Base-by-base conservation (phyloP, 2,113 vertebrate species). In the Chaetura pelagica region DNA sequence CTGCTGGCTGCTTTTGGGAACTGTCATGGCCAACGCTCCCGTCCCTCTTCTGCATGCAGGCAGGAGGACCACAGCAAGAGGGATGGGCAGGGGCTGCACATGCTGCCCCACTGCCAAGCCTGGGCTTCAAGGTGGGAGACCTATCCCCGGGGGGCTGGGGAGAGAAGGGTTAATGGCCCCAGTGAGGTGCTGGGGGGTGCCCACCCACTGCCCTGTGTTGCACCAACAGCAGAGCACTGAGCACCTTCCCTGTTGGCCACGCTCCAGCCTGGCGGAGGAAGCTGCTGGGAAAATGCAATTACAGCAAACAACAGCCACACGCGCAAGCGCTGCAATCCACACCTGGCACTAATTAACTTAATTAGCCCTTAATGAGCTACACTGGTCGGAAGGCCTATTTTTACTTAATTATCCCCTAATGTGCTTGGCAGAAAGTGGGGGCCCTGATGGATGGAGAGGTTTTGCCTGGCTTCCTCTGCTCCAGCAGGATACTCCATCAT, bases 271-370 rank as follows among this genome's bases (percentile, higher is more conserved):
- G 75, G 94, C 46, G 0, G 74, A 97, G 95, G 96, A 97, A 96
- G 96, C 96, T 92, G 97, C 95, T 77, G 90, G 78, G 86, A 97
- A 98, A 98, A 97, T 93, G 97, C 98, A 98, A 97, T 98, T 98
- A 98, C 97, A 97, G 96, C 97, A 96, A 98, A 97, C 97, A 97
- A 97, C 97, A 98, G 97, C 96, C 95, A 80, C 96, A 35, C 94
- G 75, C 96, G 90, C 88, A 95, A 98, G 97, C 92, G 95, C 90
- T 89, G 57, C 97, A 97, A 97, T 97, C 97, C 96, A 98, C 98
- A 98, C 98, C 98, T 98, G 98, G 98, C 97, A 97, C 97, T 98
- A 98, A 98, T 98, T 98, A 98, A 97, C 97, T 98, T 98, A 98
- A 98, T 98, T 98, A 98, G 98, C 79, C 92, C 96, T 97, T 98